Evolutionary conservation across 2,888 invertebrate genomes (phyloP).

Genomic region (Dilophus febrilis): DNA sequence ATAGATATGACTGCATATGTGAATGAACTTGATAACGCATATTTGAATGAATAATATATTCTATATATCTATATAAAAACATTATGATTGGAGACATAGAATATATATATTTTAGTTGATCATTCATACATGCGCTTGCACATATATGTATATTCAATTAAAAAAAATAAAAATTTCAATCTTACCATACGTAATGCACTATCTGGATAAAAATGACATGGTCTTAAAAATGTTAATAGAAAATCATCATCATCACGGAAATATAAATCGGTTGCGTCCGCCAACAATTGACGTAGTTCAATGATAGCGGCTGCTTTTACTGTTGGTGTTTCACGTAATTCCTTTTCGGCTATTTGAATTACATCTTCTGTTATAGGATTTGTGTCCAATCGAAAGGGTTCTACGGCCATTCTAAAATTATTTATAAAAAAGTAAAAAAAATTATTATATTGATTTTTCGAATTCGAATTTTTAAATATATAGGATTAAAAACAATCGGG

Average conservation of each 20-base stretch:
- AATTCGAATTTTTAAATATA: too few relatives aligned
- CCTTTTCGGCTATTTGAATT: conserved; percentile 39
- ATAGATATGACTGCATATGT: too few relatives aligned
- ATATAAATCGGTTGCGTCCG: conserved; percentile 46
- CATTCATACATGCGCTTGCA: too few relatives aligned
- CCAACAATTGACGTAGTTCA: conserved; percentile 42
- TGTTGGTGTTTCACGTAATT: conserved; percentile 57
- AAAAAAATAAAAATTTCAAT: too few relatives aligned
- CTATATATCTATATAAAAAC: too few relatives aligned
- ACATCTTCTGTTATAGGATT: conserved; percentile 40
- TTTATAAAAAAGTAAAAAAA: background rate
- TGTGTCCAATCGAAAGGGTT: conserved; percentile 40
- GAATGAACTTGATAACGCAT: too few relatives aligned
- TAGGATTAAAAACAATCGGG: too few relatives aligned
- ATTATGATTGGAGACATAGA: too few relatives aligned
- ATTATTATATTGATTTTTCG: too few relatives aligned
- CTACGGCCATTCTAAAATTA: conserved; percentile 21
- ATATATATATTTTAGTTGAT: too few relatives aligned
- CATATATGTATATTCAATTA: too few relatives aligned
- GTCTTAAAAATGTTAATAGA: conserved; percentile 59
- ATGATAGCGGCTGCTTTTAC: conserved; percentile 41
- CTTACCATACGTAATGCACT: conserved; percentile 63
- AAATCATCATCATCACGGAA: conserved; percentile 61
- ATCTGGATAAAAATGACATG: conserved; percentile 68
- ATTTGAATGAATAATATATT: too few relatives aligned